Percentiles rank a stretch among this genome's conserved stretches.
These are phyloP conservation scores for Drosophila peninsularis DNA, from an alignment of 2,888 invertebrate genomes.

Conservation along the genomic window DNA sequence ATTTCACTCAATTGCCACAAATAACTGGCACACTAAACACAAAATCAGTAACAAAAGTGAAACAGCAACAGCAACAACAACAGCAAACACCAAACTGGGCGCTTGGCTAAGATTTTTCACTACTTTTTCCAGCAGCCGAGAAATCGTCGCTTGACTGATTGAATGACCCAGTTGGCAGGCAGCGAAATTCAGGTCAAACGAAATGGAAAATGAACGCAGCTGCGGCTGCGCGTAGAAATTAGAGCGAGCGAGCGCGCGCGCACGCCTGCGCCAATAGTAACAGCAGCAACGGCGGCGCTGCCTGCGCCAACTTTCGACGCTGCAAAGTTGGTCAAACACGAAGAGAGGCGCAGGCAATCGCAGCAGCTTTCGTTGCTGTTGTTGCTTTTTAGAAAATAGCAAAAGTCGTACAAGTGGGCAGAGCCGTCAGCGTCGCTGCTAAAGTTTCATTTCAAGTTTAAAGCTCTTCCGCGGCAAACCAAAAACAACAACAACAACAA, in stretches of 20 bases:
- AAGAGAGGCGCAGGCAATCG: slow-evolving; percentile 36
- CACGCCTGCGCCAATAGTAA: slow-evolving; percentile 20
- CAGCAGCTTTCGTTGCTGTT: slow-evolving; percentile 30
- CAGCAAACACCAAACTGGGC: slow-evolving; percentile 25
- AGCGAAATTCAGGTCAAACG: slow-evolving; percentile 83
- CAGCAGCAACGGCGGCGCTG: slow-evolving; percentile 20
- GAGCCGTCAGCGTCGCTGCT: slow-evolving; percentile 31
- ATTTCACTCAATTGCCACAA: slow-evolving; percentile 61
- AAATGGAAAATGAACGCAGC: slow-evolving; percentile 81
- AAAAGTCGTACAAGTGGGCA: slow-evolving; percentile 49
- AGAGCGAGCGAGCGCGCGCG: slow-evolving; percentile 57
- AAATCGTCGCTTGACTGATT: slow-evolving; percentile 44
- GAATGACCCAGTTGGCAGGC: slow-evolving; percentile 67
- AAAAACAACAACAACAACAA: slow-evolving; percentile 32
- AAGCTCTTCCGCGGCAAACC: slow-evolving; percentile 73
- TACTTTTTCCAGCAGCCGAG: slow-evolving; percentile 65
- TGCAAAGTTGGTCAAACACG: slow-evolving; percentile 75
- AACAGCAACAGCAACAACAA: slow-evolving; percentile 40
- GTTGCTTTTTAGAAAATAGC: slow-evolving; percentile 72
- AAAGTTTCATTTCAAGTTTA: slow-evolving; percentile 78
- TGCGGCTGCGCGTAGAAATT: slow-evolving; percentile 79
- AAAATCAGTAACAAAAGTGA: slow-evolving; percentile 37
- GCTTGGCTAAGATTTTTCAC: slow-evolving; percentile 64
- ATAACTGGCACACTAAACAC: slow-evolving; percentile 48
- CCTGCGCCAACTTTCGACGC: slow-evolving; percentile 54